Percentiles rank a stretch among this genome's conserved stretches.
Evolutionary conservation across 2,888 invertebrate species (phyloP).

Genomic region (Zeuzera pyrina): DNA sequence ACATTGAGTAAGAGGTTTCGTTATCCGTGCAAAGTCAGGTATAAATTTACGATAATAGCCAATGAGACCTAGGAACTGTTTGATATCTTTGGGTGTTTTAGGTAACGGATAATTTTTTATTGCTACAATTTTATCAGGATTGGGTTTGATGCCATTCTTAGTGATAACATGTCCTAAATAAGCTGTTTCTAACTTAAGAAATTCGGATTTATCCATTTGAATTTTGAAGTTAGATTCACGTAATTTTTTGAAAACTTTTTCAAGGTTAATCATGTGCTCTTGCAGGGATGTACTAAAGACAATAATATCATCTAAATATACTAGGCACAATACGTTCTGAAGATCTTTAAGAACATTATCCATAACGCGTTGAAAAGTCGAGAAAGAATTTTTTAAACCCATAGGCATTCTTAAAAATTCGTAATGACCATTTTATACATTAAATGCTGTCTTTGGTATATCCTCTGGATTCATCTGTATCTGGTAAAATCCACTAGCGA

Average conservation of each 20-base stretch:
- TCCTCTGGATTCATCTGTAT: constrained; percentile 15
- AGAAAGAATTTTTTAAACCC: constrained; percentile 13
- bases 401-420: constrained; percentile 18
- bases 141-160: constrained; percentile 20
- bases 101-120: constrained; percentile 19
- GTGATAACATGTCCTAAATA: constrained; percentile 22
- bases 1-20: too few species aligned
- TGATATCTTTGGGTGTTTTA: too few species aligned
- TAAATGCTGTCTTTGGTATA: too few species aligned
- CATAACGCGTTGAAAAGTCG: constrained; percentile 15
- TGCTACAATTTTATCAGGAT: constrained; percentile 20
- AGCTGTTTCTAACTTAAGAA: too few species aligned
- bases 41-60: too few species aligned
- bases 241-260: constrained; percentile 8
- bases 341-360: constrained; percentile 23
- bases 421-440: constrained; percentile 15
- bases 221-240: constrained; percentile 20
- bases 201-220: constrained; percentile 21
- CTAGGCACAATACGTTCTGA: constrained; percentile 15
- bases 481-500: constrained; percentile 15
- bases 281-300: constrained; percentile 20
- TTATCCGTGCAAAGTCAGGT: too few species aligned
- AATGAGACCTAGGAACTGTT: too few species aligned
- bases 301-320: constrained; percentile 28
- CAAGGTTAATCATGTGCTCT: too few species aligned